Conservation (phyloP, 2,113 vertebrate genomes). For the Progne subis region DNA sequence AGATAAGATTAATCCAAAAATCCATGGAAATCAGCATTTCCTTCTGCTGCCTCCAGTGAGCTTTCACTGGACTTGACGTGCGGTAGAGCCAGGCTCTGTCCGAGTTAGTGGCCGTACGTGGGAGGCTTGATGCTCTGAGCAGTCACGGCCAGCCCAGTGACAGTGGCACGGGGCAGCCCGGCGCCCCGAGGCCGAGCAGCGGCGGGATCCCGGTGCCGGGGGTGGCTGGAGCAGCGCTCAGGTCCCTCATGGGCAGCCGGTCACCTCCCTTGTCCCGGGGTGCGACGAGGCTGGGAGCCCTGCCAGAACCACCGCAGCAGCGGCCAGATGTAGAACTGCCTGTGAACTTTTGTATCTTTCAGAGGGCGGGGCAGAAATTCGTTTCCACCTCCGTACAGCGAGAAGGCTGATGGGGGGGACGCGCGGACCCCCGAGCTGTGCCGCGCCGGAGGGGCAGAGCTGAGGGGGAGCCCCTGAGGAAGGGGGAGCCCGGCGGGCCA, state of each 20-base stretch:
- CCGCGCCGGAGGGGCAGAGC: neutral
- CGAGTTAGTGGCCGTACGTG: neutral
- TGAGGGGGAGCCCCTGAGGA: too few relatives aligned
- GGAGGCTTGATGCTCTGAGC: neutral
- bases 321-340: accelerated
- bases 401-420: accelerated
- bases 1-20: neutral
- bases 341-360: accelerated
- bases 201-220: too few relatives aligned
- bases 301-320: accelerated
- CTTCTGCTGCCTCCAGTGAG: neutral
- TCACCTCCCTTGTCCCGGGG: accelerated
- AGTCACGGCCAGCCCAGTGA: accelerated
- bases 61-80: accelerated
- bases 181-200: neutral
- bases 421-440: accelerated
- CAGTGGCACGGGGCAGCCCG: accelerated
- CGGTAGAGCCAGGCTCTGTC: neutral
- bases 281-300: accelerated
- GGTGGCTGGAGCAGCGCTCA: accelerated
- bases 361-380: neutral
- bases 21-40: neutral
- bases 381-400: accelerated
- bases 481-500: neutral
- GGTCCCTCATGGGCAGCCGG: accelerated